Base-by-base conservation (phyloP, 2,888 invertebrate genomes). In the Muschampia plurimacula region DNA sequence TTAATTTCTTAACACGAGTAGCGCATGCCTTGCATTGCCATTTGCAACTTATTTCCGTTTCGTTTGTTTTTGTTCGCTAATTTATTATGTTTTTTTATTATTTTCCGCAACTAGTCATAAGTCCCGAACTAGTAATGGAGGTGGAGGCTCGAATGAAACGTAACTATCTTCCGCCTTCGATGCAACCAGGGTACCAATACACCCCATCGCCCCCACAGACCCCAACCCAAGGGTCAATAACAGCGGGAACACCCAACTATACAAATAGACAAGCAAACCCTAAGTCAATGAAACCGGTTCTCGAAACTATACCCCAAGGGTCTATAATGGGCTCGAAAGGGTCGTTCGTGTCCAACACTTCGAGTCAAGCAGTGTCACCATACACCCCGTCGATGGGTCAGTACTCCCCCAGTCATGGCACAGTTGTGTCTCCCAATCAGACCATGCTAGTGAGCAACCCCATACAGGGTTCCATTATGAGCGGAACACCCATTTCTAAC, bases 141-240 rank as follows among this genome's bases (percentile, higher is more conserved):
- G 98, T 98, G 79, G 98, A 98, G 93, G 96, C 97, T 81, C 96
- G 98, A 86, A 98, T 98, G 98, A 97, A 97, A 87, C 95, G 96
- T 80, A 96, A 97, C 84, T 97, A 97, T 88, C 95, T 97, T 82
- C 97, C 97, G 69, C 96, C 97, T 75, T 96, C 96, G 66, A 95
- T 96, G 84, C 95, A 95, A 83, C 90, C 84, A 7, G 87, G 89
- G 82, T 90, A 88, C 78, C 90, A 83, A 12, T 87, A 89, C 82
- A 89, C 89, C 78, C 85, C 87, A 82, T 86, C 87, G 88, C 89
- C 89, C 80, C 84, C 89, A 76, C 89, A 89, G 60, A 41, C 82
- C 84, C 2, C 88, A 13, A 84, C 82, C 0, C 82, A 81, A 44
- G 83, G 82, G 2, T 83, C 85, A 0, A 83, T 84, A 55, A 79